Evolutionary conservation across 2,888 invertebrate genomes (phyloP).

Genomic region (Stenotaenia linearis): DNA sequence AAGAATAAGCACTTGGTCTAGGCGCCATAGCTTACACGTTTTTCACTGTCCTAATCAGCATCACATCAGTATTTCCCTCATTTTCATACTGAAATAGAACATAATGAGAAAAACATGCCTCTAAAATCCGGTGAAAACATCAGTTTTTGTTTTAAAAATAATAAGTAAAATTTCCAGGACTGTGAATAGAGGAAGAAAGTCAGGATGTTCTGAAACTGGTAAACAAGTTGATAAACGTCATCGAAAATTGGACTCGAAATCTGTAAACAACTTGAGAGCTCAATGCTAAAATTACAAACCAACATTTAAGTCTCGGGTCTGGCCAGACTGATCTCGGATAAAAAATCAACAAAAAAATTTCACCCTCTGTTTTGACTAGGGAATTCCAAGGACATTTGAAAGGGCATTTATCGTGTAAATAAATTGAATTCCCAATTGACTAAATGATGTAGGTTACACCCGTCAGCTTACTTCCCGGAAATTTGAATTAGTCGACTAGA

Average conservation of each 20-base stretch:
- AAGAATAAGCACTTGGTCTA: constrained; percentile 32
- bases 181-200: background rate
- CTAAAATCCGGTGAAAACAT: background rate
- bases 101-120: background rate
- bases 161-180: background rate
- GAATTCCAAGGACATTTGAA: background rate
- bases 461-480: background rate
- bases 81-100: background rate
- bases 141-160: no score
- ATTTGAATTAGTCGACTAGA: background rate
- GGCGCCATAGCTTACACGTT: constrained; percentile 24
- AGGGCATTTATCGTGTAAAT: background rate
- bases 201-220: background rate
- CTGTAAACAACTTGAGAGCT: background rate
- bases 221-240: background rate
- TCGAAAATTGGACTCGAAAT: background rate
- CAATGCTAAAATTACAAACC: background rate
- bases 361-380: background rate
- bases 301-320: background rate
- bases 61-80: background rate
- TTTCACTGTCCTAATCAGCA: background rate
- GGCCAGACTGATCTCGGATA: background rate
- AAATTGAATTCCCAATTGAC: background rate
- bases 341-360: background rate
- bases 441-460: background rate